Base-by-base conservation (phyloP, 2,888 invertebrate species). In the Aplocera efformata region DNA sequence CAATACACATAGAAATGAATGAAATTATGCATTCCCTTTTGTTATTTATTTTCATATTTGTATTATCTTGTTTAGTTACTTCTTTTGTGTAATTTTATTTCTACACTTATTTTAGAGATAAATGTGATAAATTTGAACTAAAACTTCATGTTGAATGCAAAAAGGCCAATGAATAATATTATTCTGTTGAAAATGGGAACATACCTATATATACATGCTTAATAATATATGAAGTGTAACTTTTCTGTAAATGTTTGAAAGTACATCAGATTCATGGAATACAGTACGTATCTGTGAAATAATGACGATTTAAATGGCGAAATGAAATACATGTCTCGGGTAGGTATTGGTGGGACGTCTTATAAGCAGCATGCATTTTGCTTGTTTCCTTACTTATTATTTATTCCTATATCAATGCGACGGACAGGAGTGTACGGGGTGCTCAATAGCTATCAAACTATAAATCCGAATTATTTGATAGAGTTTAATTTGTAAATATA, bases 281-380 rank as follows among this genome's bases (percentile, higher is more conserved):
- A n/a, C n/a, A n/a, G n/a, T n/a, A n/a, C n/a, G n/a, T n/a, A n/a
- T n/a, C n/a, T n/a, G n/a, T n/a, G n/a, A n/a, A n/a, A n/a, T n/a
- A 17, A 2, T 17, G 13, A 17, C 13, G 13, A 17, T 17, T 17
- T 17, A 17, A 17, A 17, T 17, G 13, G 5, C 5, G 13, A 17
- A 25, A 11, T 25, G 1, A 23, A 17, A 20, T 13, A 40, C 11
- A 10, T 17, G 30, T 22, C 7, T 10, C 26, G 10, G 28, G 33
- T 42, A 32, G 34, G 17, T 32, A 39, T 58, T 58, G 39, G 41
- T 48, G 50, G 37, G 49, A 46, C 50, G 51, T 53, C 59, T 59
- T 50, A 57, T 71, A 70, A 67, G 78, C 81, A 70, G 85, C 85
- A 85, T 85, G 85, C 60, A 43, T 64, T 57, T 58, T 59, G 84